These are phyloP conservation scores for Xanthostigma xanthostigma DNA, from an alignment of 2,888 invertebrate genomes.

Conservation along the genomic window DNA sequence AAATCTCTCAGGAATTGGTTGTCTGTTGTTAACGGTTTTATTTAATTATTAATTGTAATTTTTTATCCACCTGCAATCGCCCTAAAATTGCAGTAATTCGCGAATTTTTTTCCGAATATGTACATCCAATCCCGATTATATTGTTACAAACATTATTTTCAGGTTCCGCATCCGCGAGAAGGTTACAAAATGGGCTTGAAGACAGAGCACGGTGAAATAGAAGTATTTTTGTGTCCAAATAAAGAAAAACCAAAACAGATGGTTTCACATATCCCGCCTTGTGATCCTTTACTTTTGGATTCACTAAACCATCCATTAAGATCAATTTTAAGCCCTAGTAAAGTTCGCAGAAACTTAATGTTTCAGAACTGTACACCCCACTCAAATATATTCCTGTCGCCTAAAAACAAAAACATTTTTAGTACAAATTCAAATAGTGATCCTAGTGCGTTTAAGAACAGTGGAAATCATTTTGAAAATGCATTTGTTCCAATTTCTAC, in stretches of 20 bases:
- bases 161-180: conserved; percentile 49
- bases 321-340: conserved; percentile 3
- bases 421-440: too few relatives aligned
- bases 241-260: conserved; percentile 23
- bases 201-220: conserved; percentile 81
- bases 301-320: conserved; percentile 28
- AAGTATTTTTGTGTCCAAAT: conserved; percentile 82
- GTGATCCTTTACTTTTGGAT: conserved; percentile 47
- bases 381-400: conserved; percentile 3
- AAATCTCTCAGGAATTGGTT: too few relatives aligned
- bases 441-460: too few relatives aligned
- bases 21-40: too few relatives aligned
- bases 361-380: conserved; percentile 6
- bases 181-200: conserved; percentile 77
- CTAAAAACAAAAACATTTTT: not conserved
- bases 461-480: too few relatives aligned
- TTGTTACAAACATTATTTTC: conserved; percentile 12
- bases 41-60: too few relatives aligned
- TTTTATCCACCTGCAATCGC: too few relatives aligned
- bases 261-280: conserved; percentile 22
- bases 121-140: not conserved
- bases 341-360: conserved; percentile 4
- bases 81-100: too few relatives aligned
- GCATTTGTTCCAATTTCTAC: too few relatives aligned
- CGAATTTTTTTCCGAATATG: not conserved